Evolutionary conservation across 2,113 vertebrate species (phyloP), one percentile per base, ranked within the genome.

Genomic region (Brachyistius frenatus): DNA sequence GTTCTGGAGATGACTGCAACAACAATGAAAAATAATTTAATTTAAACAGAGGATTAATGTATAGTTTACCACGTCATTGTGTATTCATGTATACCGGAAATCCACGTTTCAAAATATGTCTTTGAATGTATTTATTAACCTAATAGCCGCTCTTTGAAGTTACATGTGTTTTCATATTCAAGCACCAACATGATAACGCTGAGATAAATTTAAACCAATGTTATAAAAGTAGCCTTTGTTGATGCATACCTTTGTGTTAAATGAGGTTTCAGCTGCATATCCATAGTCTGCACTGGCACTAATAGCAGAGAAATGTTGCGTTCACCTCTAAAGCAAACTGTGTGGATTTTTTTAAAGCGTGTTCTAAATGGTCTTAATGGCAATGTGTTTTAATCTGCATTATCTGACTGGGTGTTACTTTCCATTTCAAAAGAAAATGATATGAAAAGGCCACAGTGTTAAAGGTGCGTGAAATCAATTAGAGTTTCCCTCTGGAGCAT

Each of bases 401-500:
- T 73, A 86, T 74, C 33, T 39, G 39, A 50, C 65, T 3, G 31
- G 79, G 80, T 75, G 66, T 63, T 62, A 47, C 35, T 79, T 73
- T 87, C 37, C 54, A 71, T 58, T 76, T 83, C 39, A 72, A 73
- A 75, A 66, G 30, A 72, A 67, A 55, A 49, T 11, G 31, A 61
- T 41, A 49, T 68, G 57, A 78, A 73, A 84, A 82, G 66, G 73
- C 57, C 73, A 64, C 23, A 4, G 55, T 63, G 73, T 9, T 77
- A 78, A 74, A 89, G 81, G 79, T 90, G 79, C 14, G 36, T 11
- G 53, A 77, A 74, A 88, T 86, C 84, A 91, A 90, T 89, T 85
- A 86, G 66, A 66, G 5, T 72, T 70, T 68, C 73, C 84, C 88
- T 81, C 85, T 53, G 50, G 73, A 82, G 83, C 64, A 66, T 81